A percentile compares a stretch with the other conserved stretches of the same genome.
Conservation (phyloP, 2,888 invertebrate genomes). For the Epinotia brunnichana region DNA sequence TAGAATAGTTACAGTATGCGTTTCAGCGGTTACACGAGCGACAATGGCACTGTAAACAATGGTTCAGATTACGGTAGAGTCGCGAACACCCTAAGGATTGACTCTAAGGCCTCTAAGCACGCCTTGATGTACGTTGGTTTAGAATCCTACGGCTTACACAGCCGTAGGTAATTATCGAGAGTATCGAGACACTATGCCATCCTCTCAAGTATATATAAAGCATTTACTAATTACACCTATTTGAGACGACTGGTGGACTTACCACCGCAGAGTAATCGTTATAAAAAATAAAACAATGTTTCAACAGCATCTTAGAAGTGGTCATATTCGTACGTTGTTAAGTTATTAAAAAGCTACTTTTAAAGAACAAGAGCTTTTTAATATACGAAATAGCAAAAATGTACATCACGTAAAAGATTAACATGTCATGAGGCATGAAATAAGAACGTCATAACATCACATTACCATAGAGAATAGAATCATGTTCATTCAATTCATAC, state of each 20-base stretch:
- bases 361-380: not conserved
- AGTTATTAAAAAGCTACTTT: too few species aligned
- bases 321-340: too few species aligned
- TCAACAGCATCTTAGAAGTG: too few species aligned
- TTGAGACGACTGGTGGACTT: too few species aligned
- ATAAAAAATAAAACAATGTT: too few species aligned
- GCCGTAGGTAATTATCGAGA: too few species aligned
- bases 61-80: conserved; percentile 62
- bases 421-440: conserved; percentile 6
- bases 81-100: conserved; percentile 47
- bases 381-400: not conserved
- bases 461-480: conserved; percentile 28
- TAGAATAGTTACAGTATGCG: conserved; percentile 48
- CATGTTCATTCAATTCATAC: conserved; percentile 19
- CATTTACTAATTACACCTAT: too few species aligned
- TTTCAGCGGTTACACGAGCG: conserved; percentile 57
- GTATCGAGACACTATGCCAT: too few species aligned
- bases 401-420: conserved; percentile 30
- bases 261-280: too few species aligned
- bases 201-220: too few species aligned
- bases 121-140: not conserved
- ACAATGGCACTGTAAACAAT: conserved; percentile 67
- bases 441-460: conserved; percentile 10
- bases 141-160: too few species aligned
- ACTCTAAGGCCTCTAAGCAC: not conserved